Percentiles rank a stretch among this genome's conserved stretches.
Evolutionary conservation across 1,140 invertebrate genomes (phyloP).

Genomic region (Hyposmocoma kahamanoa): DNA sequence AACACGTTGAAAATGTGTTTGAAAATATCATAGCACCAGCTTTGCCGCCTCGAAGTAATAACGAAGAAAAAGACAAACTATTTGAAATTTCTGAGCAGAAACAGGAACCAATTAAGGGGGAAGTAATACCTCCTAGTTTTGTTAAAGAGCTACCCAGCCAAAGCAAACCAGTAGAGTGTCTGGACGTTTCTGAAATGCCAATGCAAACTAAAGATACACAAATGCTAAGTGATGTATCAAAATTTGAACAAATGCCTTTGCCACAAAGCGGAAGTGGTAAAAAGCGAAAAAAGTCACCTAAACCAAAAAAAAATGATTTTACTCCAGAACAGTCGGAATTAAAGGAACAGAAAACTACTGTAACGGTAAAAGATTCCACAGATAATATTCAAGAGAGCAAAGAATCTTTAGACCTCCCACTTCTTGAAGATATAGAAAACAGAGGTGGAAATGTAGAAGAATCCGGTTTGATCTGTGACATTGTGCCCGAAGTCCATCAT

Average conservation of each 20-base stretch:
- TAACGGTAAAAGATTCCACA: neutral
- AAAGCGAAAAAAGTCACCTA: conserved; percentile 21
- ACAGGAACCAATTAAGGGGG: no score
- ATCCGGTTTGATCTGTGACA: conserved; percentile 20
- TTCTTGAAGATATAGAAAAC: conserved; percentile 20
- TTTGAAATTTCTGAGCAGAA: no score
- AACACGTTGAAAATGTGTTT: no score
- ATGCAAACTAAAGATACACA: no score
- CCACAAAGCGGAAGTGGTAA: conserved; percentile 14
- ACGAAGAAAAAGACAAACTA: no score
- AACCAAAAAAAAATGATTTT: conserved; percentile 10
- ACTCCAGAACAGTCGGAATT: neutral
- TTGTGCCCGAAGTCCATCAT: conserved; percentile 48
- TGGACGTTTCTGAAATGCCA: no score
- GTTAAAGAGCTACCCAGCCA: no score
- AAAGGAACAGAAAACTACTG: neutral
- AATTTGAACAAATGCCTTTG: conserved; percentile 8
- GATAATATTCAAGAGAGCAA: neutral
- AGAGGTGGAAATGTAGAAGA: conserved; percentile 27
- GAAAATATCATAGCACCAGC: no score
- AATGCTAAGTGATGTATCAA: conserved; percentile 10
- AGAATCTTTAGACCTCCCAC: conserved; percentile 9
- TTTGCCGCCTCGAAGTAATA: no score
- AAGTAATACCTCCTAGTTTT: no score
- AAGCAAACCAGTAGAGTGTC: no score